These are phyloP conservation scores for Phyllotreta striolata DNA, from an alignment of 2,888 invertebrate genomes.

Conservation along the genomic window DNA sequence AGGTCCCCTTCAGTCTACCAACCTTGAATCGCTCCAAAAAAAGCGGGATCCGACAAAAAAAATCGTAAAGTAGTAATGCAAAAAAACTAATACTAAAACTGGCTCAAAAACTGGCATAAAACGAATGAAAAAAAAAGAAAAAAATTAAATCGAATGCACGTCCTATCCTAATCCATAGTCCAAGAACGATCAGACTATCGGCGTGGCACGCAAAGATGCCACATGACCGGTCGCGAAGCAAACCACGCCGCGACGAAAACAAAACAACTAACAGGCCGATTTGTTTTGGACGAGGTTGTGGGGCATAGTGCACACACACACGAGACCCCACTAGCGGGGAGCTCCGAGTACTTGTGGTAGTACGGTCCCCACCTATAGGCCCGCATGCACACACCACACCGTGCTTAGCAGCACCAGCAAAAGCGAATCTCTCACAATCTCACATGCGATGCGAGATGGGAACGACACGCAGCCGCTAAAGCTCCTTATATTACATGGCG, in stretches of 20 bases:
- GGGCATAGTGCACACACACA: constrained; percentile 31
- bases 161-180: constrained; percentile 35
- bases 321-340: constrained; percentile 21
- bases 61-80: constrained; percentile 4
- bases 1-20: constrained; percentile 17
- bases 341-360: constrained; percentile 17
- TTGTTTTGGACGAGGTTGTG: constrained; percentile 31
- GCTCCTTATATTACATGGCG: no score
- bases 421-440: no score
- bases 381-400: constrained; percentile 15
- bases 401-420: no score
- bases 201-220: constrained; percentile 25
- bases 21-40: constrained; percentile 25
- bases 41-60: neutral
- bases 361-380: constrained; percentile 42
- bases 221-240: constrained; percentile 30
- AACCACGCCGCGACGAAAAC: constrained; percentile 30
- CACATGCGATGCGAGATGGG: no score
- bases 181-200: constrained; percentile 32
- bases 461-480: no score
- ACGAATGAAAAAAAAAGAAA: constrained; percentile 19
- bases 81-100: constrained; percentile 38
- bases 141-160: constrained; percentile 9
- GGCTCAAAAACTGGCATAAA: constrained; percentile 42
- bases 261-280: constrained; percentile 32